phyloP scores from a whole-genome alignment of 2,797 vertebrate species.

The Hipposideros larvatus region DNA sequence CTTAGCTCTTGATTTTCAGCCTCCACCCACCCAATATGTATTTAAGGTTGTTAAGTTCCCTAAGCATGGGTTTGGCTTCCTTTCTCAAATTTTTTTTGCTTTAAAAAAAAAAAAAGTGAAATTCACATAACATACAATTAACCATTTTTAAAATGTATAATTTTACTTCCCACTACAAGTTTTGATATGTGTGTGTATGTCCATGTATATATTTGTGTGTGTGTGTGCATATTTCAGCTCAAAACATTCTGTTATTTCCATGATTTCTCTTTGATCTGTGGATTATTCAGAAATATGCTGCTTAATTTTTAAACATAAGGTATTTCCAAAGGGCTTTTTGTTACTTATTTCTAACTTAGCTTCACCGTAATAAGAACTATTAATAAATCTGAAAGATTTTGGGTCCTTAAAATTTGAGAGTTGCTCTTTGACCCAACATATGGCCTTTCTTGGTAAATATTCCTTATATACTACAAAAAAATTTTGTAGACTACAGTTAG shows the following conservation, averaged over 20 bases:
- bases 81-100: not conserved
- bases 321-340: not conserved
- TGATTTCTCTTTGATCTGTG: not conserved
- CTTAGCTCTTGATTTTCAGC: not conserved
- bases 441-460: not conserved
- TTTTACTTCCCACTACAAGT: not conserved
- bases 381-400: not conserved
- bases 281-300: not conserved
- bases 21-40: not conserved
- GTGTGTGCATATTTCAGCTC: not conserved
- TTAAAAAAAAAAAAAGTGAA: not conserved
- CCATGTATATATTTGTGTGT: not conserved
- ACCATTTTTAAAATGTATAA: slow-evolving; percentile 3
- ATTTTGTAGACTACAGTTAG: not conserved
- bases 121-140: not conserved
- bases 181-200: not conserved
- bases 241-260: not conserved
- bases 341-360: not conserved
- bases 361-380: not conserved
- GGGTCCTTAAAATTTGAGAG: slow-evolving; percentile 15
- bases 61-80: not conserved
- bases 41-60: not conserved
- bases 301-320: not conserved
- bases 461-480: not conserved
- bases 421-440: slow-evolving; percentile 6